Percentiles rank a stretch among this genome's conserved stretches.
These are phyloP conservation scores for Hydrotaea diabolus DNA, from an alignment of 2,888 invertebrate genomes.

Conservation along the genomic window DNA sequence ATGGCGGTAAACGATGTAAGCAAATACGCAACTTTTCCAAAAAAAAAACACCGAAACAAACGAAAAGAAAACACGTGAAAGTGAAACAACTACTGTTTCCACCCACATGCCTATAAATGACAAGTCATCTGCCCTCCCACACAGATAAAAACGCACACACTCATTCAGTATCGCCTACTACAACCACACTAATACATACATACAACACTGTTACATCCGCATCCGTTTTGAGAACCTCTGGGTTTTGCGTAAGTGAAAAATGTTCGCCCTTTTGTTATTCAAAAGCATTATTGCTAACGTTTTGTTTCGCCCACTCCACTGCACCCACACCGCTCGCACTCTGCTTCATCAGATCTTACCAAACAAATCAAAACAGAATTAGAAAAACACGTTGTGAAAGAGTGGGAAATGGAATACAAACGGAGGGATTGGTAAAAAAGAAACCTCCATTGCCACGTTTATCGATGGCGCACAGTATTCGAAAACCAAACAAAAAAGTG, in stretches of 20 bases:
- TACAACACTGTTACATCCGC: not conserved
- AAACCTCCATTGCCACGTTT: not conserved
- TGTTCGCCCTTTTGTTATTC: not conserved
- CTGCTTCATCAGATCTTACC: not conserved
- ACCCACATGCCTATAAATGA: not conserved
- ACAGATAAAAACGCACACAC: not conserved
- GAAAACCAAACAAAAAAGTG: no score
- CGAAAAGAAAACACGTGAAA: not conserved
- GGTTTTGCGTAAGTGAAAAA: constrained; percentile 7
- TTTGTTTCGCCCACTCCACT: no score
- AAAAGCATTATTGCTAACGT: constrained; percentile 14
- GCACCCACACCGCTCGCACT: not conserved
- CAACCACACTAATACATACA: not conserved
- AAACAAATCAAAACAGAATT: not conserved
- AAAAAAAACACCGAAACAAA: constrained; percentile 12
- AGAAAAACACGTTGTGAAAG: not conserved
- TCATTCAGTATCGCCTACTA: not conserved
- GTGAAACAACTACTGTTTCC: not conserved
- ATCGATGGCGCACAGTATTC: not conserved
- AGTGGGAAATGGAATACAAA: not conserved
- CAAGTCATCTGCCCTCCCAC: not conserved
- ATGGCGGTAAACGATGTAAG: constrained; percentile 40
- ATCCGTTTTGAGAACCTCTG: not conserved
- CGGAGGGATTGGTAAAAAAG: no score
- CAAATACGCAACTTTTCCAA: constrained; percentile 36